Evolutionary conservation across 1,140 invertebrate species (phyloP), one percentile per base, ranked within the genome.

Genomic region (Drosophila pseudoananassae): DNA sequence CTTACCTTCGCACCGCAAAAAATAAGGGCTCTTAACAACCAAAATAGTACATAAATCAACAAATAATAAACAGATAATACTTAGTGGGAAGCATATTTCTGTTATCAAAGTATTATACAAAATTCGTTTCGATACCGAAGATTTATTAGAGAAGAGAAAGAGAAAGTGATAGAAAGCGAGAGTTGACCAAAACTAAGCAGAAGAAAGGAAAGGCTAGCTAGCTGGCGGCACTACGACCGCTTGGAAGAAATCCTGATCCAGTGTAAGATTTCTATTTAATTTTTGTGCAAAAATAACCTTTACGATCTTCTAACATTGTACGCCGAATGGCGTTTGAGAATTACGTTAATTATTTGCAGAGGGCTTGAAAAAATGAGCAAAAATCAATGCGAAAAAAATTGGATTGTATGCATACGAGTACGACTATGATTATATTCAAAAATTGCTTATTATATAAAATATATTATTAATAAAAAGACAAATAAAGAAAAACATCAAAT

Each of bases 1-100:
- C 66, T 69, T 69, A 69, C 66, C 66, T 69, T 69, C 43, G 66
- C 64, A 56, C 63, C 66, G 64, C 66, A 69, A 68, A 69, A 53
- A 68, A 25, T 10, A 14, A 27, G 6, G 25, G 6, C 0, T 27
- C 6, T 27, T 7, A 27, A 27, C 6, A 27, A 27, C 25, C 25
- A 27, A 27, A 5, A 1, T n/a, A 49, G 31, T 49, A 64, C 45
- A 31, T 1, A 65, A 65, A 43, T 38, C 8, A 36, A 12, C 14
- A 55, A 45, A 47, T 23, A 63, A 25, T 45, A 43, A 51, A 47
- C 8, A 25, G 14, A 31, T 38, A 68, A 47, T 15, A 3, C 33
- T 10, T 36, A 36, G 25, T 36, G 33, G 12, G 10, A 64, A n/a
- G 5, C 23, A 25, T 20, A 45, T 36, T 17, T 10, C 45, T 8